These are phyloP conservation scores for Oscheius sp. DNA, from an alignment of 2,888 invertebrate genomes.

Conservation along the genomic window DNA sequence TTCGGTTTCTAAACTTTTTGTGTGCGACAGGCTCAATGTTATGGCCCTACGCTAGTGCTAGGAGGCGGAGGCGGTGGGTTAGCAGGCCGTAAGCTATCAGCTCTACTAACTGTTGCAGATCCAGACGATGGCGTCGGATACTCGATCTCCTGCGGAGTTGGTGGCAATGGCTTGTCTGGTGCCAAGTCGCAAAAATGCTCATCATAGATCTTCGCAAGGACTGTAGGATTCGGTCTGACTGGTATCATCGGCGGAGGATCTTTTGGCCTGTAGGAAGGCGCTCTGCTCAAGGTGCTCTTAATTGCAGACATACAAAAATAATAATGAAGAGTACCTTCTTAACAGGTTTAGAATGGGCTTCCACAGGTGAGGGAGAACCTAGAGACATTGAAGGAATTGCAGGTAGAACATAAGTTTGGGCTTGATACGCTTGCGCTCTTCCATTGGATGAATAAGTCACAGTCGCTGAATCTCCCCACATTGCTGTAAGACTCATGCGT, in stretches of 20 bases:
- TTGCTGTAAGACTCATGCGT: conserved; percentile 45
- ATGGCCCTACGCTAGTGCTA: conserved; percentile 1
- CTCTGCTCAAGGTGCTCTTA: conserved; percentile 11
- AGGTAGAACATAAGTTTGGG: conserved; percentile 38
- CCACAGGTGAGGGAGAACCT: neutral
- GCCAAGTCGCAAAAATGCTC: conserved; percentile 26
- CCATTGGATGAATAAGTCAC: conserved; percentile 42
- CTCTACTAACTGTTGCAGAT: conserved; percentile 22
- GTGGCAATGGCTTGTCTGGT: conserved; percentile 27
- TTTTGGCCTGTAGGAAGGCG: conserved; percentile 25
- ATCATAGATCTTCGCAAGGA: conserved; percentile 38
- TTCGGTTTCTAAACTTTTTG: neutral
- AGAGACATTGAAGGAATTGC: conserved; percentile 41
- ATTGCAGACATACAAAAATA: neutral
- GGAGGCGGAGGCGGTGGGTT: conserved; percentile 56
- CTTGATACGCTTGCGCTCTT: conserved; percentile 37
- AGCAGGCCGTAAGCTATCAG: conserved; percentile 47
- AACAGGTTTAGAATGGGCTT: neutral
- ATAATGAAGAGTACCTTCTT: neutral
- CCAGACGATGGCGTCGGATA: conserved; percentile 12
- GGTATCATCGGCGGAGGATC: conserved; percentile 44
- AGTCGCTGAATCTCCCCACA: conserved; percentile 50
- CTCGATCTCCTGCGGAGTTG: conserved; percentile 9
- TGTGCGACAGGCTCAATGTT: too few species aligned
- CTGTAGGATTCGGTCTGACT: conserved; percentile 38